Percentiles rank a stretch among this genome's conserved stretches.
Conservation (phyloP, 2,113 vertebrate species). For the Tamias sibiricus region DNA sequence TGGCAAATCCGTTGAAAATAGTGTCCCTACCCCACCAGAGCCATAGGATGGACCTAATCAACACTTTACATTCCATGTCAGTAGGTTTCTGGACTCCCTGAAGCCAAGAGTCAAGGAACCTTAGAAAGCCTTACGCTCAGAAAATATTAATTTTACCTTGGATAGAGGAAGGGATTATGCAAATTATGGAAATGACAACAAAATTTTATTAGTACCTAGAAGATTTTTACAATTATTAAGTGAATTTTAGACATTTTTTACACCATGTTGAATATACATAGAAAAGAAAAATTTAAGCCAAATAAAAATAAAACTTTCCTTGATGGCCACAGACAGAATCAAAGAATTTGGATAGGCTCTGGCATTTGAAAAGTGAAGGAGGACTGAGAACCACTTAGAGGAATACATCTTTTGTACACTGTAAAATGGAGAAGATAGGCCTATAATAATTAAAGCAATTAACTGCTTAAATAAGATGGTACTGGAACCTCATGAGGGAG, state of each 20-base stretch:
- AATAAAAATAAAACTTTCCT: neutral
- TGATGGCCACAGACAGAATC: neutral
- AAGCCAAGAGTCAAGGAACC: neutral
- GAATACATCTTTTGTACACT: neutral
- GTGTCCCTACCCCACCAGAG: neutral
- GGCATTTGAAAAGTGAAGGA: neutral
- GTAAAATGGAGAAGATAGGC: neutral
- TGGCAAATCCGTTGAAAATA: neutral
- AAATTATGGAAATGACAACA: neutral
- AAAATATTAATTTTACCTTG: neutral
- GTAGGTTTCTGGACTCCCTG: neutral
- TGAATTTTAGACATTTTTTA: constrained; percentile 18
- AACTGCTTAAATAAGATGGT: neutral
- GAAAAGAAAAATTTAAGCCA: neutral
- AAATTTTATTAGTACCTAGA: constrained; percentile 21
- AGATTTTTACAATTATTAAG: constrained; percentile 33
- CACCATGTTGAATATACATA: neutral
- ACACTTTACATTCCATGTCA: neutral
- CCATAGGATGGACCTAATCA: neutral
- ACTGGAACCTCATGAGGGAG: neutral
- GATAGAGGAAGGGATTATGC: neutral
- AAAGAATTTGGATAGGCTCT: constrained; percentile 13
- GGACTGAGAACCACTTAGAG: neutral
- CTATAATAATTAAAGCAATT: neutral
- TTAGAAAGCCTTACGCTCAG: neutral